Evolutionary conservation across 2,797 vertebrate genomes (phyloP).

Genomic region (Danio choprae): DNA sequence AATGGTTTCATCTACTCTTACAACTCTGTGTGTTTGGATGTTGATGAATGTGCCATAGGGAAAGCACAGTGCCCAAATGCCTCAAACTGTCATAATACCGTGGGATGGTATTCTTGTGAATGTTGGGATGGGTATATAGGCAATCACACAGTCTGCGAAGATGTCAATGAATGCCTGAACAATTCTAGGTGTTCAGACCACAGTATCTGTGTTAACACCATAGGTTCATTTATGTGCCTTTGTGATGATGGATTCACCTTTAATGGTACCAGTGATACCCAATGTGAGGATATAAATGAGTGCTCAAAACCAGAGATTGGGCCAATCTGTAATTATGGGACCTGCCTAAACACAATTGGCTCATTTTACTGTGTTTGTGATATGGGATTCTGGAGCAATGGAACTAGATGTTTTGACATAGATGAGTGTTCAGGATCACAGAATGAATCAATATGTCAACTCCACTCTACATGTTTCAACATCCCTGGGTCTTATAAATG

Average conservation of each 20-base stretch:
- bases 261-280: constrained; percentile 47
- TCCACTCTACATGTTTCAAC: constrained; percentile 77
- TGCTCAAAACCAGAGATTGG: constrained; percentile 61
- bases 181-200: constrained; percentile 73
- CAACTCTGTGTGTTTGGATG: constrained; percentile 70
- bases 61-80: constrained; percentile 71
- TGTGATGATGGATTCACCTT: constrained; percentile 76
- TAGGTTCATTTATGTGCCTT: constrained; percentile 73
- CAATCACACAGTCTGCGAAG: constrained; percentile 72
- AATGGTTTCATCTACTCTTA: constrained; percentile 73
- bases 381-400: constrained; percentile 76
- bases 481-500: constrained; percentile 76
- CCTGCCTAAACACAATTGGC: constrained; percentile 77
- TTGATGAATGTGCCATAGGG: constrained; percentile 68
- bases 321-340: constrained; percentile 74
- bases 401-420: constrained; percentile 75
- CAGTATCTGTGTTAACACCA: constrained; percentile 78
- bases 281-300: constrained; percentile 80
- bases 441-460: constrained; percentile 72
- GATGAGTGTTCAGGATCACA: constrained; percentile 76
- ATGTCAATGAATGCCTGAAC: constrained; percentile 78
- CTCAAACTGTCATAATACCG: constrained; percentile 77
- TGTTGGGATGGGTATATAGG: constrained; percentile 78
- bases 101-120: constrained; percentile 75
- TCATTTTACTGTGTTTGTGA: constrained; percentile 81